These are phyloP conservation scores for Folsomia manolachei DNA, from an alignment of 2,888 invertebrate genomes.

Conservation along the genomic window DNA sequence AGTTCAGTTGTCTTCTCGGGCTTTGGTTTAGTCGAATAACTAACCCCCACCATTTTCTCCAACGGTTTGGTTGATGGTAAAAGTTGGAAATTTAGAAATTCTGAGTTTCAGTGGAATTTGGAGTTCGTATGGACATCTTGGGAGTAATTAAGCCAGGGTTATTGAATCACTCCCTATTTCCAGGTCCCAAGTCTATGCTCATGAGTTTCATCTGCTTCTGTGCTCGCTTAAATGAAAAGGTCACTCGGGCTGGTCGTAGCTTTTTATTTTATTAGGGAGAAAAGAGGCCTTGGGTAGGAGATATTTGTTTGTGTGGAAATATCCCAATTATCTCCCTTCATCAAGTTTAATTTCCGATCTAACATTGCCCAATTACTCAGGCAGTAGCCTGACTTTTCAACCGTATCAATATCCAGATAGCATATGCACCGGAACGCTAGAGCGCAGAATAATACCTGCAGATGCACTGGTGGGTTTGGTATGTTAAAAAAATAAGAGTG, in stretches of 20 bases:
- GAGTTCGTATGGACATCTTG: conserved; percentile 14
- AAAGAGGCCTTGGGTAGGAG: background rate
- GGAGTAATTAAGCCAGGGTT: conserved; percentile 16
- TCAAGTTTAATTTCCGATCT: background rate
- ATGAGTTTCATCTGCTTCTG: no score
- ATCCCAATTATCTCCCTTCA: background rate
- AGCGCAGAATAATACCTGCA: no score
- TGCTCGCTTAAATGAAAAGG: conserved; percentile 6
- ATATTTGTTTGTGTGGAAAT: conserved; percentile 4
- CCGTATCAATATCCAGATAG: no score
- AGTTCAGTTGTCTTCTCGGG: no score
- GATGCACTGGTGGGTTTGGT: no score
- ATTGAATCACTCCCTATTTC: conserved; percentile 11
- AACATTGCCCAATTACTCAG: background rate
- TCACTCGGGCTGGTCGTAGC: background rate
- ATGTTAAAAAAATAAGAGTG: no score
- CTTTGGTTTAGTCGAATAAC: no score
- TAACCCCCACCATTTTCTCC: no score
- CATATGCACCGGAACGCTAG: no score
- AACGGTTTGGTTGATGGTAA: no score
- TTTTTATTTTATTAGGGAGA: background rate
- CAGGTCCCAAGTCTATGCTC: no score
- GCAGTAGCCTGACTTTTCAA: no score
- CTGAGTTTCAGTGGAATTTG: background rate
- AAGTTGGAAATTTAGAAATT: background rate